Percentiles rank a stretch among this genome's conserved stretches.
Conservation (phyloP, 2,797 vertebrate species). For the Ptychobarbus kaznakovi region DNA sequence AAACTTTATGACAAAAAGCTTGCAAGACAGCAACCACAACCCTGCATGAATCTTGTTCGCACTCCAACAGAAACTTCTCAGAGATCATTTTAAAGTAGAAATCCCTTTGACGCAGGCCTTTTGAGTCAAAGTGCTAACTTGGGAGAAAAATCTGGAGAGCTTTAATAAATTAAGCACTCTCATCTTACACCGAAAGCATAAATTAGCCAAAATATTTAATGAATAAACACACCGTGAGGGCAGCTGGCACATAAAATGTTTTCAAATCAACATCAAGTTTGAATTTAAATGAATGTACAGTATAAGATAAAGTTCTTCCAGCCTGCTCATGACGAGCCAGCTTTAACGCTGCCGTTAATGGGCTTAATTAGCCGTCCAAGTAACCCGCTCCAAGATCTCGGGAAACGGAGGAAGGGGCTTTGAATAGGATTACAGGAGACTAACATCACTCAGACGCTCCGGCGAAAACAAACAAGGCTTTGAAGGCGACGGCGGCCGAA, state of each 20-base stretch:
- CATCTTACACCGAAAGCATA: not conserved
- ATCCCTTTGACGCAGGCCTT: not conserved
- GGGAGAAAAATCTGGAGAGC: not conserved
- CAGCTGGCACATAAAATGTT: not conserved
- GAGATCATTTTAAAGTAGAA: not conserved
- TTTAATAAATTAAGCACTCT: not conserved
- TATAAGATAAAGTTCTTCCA: not conserved
- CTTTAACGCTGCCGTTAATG: slow-evolving; percentile 65
- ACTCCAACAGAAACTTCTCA: not conserved
- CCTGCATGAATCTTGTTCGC: not conserved
- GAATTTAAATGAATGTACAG: not conserved
- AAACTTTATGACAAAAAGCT: not conserved
- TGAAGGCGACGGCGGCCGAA: slow-evolving; percentile 59
- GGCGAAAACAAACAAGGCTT: slow-evolving; percentile 72
- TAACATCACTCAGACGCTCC: slow-evolving; percentile 74
- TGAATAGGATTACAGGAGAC: slow-evolving; percentile 75
- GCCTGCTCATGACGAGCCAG: not conserved
- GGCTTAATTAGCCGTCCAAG: slow-evolving; percentile 80
- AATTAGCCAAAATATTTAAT: slow-evolving; percentile 2
- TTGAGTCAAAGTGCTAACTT: not conserved
- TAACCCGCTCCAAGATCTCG: slow-evolving; percentile 73
- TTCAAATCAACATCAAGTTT: not conserved
- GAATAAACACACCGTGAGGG: not conserved
- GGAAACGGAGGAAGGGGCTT: slow-evolving; percentile 63
- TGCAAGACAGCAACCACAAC: not conserved